A percentile compares a stretch with the other conserved stretches of the same genome.
These are phyloP conservation scores for Lissonota sp. DNA, from an alignment of 2,888 invertebrate genomes.

Conservation along the genomic window DNA sequence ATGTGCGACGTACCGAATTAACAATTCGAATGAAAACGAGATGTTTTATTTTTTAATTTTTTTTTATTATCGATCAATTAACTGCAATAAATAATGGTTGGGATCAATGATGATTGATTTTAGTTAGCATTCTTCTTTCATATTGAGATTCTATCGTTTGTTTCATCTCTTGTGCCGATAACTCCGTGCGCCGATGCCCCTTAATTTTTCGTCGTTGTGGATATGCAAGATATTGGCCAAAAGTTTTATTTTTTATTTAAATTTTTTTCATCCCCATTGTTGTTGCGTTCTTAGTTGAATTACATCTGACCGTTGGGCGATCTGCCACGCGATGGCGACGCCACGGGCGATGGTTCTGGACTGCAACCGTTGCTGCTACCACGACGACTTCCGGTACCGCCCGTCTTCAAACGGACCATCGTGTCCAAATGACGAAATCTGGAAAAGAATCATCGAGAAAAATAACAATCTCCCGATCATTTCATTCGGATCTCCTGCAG, in stretches of 20 bases:
- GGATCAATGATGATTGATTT: too few species aligned
- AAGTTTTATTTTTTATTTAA: constrained; percentile 23
- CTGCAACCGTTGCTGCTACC: constrained; percentile 87
- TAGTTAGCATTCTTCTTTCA: too few species aligned
- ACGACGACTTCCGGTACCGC: constrained; percentile 84
- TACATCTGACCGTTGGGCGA: constrained; percentile 80
- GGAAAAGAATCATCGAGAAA: constrained; percentile 47
- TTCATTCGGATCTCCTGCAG: neutral
- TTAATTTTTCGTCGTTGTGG: constrained; percentile 38
- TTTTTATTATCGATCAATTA: neutral
- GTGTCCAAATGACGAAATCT: constrained; percentile 95
- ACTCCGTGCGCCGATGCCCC: neutral
- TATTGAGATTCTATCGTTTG: too few species aligned
- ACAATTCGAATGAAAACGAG: constrained; percentile 9
- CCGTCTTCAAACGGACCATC: constrained; percentile 90
- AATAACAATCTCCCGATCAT: constrained; percentile 44
- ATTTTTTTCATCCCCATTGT: constrained; percentile 2
- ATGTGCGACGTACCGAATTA: constrained; percentile 5
- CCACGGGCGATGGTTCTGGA: constrained; percentile 88
- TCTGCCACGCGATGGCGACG: constrained; percentile 79
- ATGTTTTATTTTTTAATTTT: neutral
- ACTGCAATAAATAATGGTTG: constrained; percentile 1
- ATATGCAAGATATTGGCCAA: constrained; percentile 54
- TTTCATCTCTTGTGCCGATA: neutral
- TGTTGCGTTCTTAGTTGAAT: constrained; percentile 43